Evolutionary conservation across 2,113 vertebrate genomes (phyloP).

Genomic region (Noctilio leporinus): DNA sequence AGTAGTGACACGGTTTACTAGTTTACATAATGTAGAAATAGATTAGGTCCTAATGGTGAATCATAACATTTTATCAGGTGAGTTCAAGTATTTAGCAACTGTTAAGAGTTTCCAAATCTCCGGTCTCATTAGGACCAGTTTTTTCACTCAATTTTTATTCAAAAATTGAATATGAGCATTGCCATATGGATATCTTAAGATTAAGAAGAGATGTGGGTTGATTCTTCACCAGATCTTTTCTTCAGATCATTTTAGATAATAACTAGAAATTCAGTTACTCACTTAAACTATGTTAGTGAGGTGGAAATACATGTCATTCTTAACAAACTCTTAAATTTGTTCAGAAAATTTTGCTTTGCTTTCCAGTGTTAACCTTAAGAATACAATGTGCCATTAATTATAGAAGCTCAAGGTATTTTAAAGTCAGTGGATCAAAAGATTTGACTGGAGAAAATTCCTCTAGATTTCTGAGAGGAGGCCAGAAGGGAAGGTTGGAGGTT

Average conservation of each 20-base stretch:
- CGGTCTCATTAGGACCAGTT: background rate
- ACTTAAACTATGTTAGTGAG: background rate
- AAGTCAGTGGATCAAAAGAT: background rate
- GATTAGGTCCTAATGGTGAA: background rate
- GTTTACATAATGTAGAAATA: background rate
- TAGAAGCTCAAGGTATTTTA: background rate
- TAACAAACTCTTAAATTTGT: background rate
- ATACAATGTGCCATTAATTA: background rate
- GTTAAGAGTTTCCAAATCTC: background rate
- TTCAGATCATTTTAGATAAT: background rate
- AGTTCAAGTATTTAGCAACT: slow-evolving; percentile 2
- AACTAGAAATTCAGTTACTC: background rate
- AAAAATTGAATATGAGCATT: background rate
- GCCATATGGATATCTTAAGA: background rate
- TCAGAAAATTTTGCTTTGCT: slow-evolving; percentile 44
- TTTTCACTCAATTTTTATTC: background rate
- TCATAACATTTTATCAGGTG: background rate
- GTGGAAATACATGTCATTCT: slow-evolving; percentile 26
- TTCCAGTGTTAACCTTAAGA: slow-evolving; percentile 12
- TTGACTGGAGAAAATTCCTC: background rate
- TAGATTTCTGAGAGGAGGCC: background rate
- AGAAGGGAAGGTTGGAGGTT: background rate
- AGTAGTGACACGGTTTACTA: background rate
- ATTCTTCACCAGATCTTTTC: background rate
- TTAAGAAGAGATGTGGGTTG: background rate